Percentiles rank a stretch among this genome's conserved stretches.
These are phyloP conservation scores for Autographa gamma DNA, from an alignment of 2,888 invertebrate species.

Conservation along the genomic window DNA sequence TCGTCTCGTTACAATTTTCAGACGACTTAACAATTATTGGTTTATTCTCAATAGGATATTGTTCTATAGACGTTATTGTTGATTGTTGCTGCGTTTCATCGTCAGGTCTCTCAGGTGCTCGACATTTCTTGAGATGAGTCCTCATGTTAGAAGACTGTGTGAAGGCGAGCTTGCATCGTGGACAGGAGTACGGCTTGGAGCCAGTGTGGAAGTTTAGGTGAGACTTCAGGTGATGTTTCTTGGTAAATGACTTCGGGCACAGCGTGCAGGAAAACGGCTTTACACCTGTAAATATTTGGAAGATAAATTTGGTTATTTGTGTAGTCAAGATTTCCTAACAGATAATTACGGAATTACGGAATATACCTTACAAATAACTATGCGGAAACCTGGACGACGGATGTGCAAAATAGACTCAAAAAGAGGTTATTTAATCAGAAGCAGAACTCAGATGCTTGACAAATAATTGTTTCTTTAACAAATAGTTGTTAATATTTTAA, in stretches of 20 bases:
- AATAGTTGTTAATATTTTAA: neutral
- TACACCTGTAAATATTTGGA: slow-evolving; percentile 86
- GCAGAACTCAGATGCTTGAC: too few species aligned
- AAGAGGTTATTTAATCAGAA: too few species aligned
- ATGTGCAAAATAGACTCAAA: too few species aligned
- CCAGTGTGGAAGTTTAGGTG: slow-evolving; percentile 96
- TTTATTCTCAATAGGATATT: neutral
- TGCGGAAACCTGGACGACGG: too few species aligned
- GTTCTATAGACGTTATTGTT: slow-evolving; percentile 3
- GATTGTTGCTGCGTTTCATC: slow-evolving; percentile 16
- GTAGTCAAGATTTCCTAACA: too few species aligned
- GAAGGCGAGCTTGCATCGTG: slow-evolving; percentile 92
- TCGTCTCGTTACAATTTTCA: too few species aligned
- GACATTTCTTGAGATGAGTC: slow-evolving; percentile 94
- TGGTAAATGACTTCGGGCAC: slow-evolving; percentile 94
- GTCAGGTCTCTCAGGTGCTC: slow-evolving; percentile 57
- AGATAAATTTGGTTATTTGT: too few species aligned
- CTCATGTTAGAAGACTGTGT: slow-evolving; percentile 96
- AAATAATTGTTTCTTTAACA: too few species aligned
- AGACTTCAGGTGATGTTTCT: slow-evolving; percentile 95
- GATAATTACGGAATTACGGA: too few species aligned
- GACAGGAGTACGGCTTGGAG: slow-evolving; percentile 92
- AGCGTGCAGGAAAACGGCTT: slow-evolving; percentile 92
- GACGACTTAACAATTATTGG: neutral
- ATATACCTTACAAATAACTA: too few species aligned